These are phyloP conservation scores for Danionella cerebrum DNA, from an alignment of 2,113 vertebrate genomes.

Conservation along the genomic window DNA sequence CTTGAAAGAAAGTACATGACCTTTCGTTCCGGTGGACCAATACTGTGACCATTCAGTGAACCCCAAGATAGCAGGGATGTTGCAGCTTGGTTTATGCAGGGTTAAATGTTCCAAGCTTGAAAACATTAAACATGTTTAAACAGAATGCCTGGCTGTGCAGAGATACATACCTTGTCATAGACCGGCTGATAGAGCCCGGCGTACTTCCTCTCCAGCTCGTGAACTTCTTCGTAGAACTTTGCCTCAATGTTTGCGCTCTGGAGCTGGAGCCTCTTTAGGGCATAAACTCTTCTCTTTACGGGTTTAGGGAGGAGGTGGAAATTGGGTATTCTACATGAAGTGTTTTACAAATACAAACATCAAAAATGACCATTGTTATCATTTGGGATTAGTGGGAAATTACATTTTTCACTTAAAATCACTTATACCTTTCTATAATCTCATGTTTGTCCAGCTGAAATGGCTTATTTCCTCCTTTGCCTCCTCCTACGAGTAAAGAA, in stretches of 20 bases:
- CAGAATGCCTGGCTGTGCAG: neutral
- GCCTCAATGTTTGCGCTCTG: constrained; percentile 92
- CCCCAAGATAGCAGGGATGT: neutral
- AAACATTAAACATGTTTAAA: neutral
- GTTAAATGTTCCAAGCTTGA: neutral
- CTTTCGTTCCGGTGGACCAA: constrained; percentile 40
- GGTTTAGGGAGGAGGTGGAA: constrained; percentile 84
- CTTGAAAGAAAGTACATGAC: constrained; percentile 46
- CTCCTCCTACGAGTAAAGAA: no score
- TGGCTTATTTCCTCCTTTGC: constrained; percentile 27
- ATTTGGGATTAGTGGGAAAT: no score
- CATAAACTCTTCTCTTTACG: constrained; percentile 89
- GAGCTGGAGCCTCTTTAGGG: constrained; percentile 91
- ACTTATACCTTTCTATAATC: constrained; percentile 27
- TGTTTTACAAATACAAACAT: no score
- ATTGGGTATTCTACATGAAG: constrained; percentile 15
- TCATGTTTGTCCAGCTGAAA: constrained; percentile 24
- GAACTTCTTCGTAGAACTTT: constrained; percentile 96
- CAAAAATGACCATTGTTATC: no score
- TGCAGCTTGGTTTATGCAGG: no score
- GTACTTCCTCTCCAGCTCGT: constrained; percentile 92
- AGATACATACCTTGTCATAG: constrained; percentile 81
- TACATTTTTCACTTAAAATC: neutral
- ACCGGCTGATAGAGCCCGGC: constrained; percentile 86
- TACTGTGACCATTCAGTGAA: constrained; percentile 14